Conservation (phyloP, 2,797 vertebrate species). For the Pangasius krempfi region DNA sequence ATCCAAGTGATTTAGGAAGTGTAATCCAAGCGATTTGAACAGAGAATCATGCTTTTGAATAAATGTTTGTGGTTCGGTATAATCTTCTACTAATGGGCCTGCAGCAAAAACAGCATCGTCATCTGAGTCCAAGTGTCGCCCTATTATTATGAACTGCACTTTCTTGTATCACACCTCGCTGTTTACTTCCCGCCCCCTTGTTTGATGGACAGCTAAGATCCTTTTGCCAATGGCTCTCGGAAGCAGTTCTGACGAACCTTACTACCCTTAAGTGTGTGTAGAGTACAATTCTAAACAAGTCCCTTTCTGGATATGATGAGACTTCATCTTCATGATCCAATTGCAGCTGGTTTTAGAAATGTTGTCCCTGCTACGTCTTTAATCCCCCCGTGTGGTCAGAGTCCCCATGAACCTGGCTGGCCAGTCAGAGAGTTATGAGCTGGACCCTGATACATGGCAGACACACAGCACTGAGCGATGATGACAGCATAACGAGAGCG, state of each 20-base stretch:
- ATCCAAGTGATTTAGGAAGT: no score
- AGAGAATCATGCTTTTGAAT: no score
- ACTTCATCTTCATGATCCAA: background rate
- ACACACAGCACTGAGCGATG: constrained; percentile 29
- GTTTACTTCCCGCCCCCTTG: background rate
- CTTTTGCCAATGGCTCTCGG: background rate
- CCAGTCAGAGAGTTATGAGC: constrained; percentile 22
- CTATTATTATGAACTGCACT: background rate
- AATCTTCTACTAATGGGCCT: no score
- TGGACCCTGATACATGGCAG: constrained; percentile 42
- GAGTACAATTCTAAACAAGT: background rate
- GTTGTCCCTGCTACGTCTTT: background rate
- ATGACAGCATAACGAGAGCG: constrained; percentile 27
- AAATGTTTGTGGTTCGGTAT: background rate
- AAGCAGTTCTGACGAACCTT: background rate
- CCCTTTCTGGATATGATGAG: background rate
- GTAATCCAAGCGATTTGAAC: no score
- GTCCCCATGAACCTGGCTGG: background rate
- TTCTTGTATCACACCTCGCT: background rate
- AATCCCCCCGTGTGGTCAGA: background rate
- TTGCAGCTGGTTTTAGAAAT: background rate
- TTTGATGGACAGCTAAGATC: background rate
- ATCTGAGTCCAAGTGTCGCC: background rate
- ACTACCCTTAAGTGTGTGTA: background rate
- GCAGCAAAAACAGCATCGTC: no score